Evolutionary conservation across 1,140 invertebrate genomes (phyloP).

Genomic region (Colletes gigas): DNA sequence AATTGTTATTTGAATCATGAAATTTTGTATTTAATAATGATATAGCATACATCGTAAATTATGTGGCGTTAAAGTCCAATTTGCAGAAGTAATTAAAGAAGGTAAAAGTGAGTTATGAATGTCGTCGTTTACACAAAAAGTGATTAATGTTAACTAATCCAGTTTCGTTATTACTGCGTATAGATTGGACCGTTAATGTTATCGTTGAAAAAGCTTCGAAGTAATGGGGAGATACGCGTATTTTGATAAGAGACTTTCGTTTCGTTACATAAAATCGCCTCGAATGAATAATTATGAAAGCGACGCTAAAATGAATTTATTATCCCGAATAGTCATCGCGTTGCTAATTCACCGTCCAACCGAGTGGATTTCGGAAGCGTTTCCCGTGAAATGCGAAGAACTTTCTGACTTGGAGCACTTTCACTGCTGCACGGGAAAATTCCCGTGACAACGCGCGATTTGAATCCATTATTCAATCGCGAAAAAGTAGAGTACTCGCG

Average conservation of each 20-base stretch:
- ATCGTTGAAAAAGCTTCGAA: not conserved
- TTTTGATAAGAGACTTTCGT: not conserved
- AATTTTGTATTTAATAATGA: no score
- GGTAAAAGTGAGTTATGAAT: no score
- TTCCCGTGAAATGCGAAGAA: constrained; percentile 51
- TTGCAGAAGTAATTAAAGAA: no score
- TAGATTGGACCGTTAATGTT: not conserved
- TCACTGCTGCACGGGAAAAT: constrained; percentile 47
- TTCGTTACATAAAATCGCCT: constrained; percentile 18
- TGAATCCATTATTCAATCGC: constrained; percentile 29
- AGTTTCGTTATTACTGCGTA: no score
- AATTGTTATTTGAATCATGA: no score
- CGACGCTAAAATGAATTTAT: constrained; percentile 17
- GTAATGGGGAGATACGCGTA: not conserved
- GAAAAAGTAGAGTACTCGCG: not conserved
- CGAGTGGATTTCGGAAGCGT: constrained; percentile 41
- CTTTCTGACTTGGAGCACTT: constrained; percentile 37
- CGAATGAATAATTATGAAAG: constrained; percentile 19
- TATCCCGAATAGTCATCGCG: constrained; percentile 19
- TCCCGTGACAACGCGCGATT: constrained; percentile 18
- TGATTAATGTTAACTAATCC: no score
- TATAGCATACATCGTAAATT: no score
- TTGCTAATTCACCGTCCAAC: constrained; percentile 6
- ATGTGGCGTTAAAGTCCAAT: no score
- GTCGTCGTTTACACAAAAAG: no score